These are phyloP conservation scores for Mactra quadrangularis DNA, from an alignment of 1,140 invertebrate species.

Conservation along the genomic window DNA sequence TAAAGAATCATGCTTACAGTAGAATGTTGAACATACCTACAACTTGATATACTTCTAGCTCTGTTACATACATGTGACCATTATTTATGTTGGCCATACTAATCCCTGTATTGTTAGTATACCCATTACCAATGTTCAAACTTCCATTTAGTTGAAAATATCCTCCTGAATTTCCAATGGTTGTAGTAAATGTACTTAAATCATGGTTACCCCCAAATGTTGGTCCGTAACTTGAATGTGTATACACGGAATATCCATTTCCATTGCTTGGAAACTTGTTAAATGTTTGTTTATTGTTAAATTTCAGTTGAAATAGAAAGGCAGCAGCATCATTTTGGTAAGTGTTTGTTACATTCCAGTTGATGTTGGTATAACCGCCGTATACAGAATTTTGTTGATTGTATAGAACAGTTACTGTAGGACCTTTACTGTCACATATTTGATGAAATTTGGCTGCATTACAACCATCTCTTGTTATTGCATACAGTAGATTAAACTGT, in stretches of 20 bases:
- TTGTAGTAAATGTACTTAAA: conserved; percentile 20
- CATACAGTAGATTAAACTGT: conserved; percentile 61
- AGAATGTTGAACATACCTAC: too few relatives aligned
- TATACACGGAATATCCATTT: too few relatives aligned
- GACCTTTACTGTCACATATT: conserved; percentile 62
- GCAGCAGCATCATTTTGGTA: conserved; percentile 55
- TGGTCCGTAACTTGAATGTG: conserved; percentile 27
- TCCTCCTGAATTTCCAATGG: neutral
- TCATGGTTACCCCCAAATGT: conserved; percentile 44
- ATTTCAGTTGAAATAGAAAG: conserved; percentile 61
- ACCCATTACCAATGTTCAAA: neutral
- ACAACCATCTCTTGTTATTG: conserved; percentile 59
- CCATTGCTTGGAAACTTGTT: conserved; percentile 8
- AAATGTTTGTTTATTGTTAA: neutral
- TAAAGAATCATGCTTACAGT: too few relatives aligned
- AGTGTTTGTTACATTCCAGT: conserved; percentile 30
- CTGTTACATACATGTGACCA: conserved; percentile 10
- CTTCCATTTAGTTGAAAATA: conserved; percentile 5
- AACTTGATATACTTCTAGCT: conserved; percentile 55
- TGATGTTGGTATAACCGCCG: conserved; percentile 61
- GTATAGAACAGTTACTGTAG: conserved; percentile 65
- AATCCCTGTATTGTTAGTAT: neutral
- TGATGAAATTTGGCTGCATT: conserved; percentile 56
- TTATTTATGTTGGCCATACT: conserved; percentile 14
- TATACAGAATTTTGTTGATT: conserved; percentile 60